Evolutionary conservation across 2,888 invertebrate genomes (phyloP).

Genomic region (Stenoptilia bipunctidactyla): DNA sequence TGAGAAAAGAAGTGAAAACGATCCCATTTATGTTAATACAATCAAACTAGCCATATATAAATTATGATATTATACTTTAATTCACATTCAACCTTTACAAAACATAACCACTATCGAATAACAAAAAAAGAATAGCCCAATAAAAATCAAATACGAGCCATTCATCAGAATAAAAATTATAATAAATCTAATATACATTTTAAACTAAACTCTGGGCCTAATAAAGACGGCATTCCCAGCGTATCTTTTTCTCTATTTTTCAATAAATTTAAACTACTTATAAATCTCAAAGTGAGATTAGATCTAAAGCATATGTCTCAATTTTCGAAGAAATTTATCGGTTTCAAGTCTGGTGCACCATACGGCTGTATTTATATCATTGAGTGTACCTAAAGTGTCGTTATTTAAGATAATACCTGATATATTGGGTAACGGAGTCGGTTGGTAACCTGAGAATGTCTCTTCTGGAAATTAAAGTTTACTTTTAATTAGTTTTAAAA

Average conservation of each 20-base stretch:
- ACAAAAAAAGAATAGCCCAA: constrained; percentile 1
- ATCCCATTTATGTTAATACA: no score
- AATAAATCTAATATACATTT: constrained; percentile 1
- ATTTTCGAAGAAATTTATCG: constrained; percentile 63
- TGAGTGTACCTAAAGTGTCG: constrained; percentile 57
- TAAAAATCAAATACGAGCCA: constrained; percentile 1
- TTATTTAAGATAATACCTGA: constrained; percentile 45
- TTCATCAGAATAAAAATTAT: neutral
- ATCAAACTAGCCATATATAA: no score
- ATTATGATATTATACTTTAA: neutral
- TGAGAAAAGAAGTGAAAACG: no score
- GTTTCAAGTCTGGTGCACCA: no score
- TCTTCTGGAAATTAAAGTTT: no score
- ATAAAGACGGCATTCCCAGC: constrained; percentile 22
- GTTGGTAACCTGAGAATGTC: constrained; percentile 22
- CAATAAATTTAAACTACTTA: constrained; percentile 54
- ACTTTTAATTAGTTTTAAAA: no score
- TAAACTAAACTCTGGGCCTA: constrained; percentile 15
- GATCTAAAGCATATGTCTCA: constrained; percentile 61
- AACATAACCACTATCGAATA: neutral
- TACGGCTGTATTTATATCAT: constrained; percentile 10
- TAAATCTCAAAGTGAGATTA: constrained; percentile 59
- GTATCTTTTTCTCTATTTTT: constrained; percentile 17
- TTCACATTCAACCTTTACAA: neutral
- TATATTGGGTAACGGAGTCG: constrained; percentile 44